Percentiles rank a stretch among this genome's conserved stretches.
Conservation (phyloP, 2,113 vertebrate species). For the Oryzias celebensis region DNA sequence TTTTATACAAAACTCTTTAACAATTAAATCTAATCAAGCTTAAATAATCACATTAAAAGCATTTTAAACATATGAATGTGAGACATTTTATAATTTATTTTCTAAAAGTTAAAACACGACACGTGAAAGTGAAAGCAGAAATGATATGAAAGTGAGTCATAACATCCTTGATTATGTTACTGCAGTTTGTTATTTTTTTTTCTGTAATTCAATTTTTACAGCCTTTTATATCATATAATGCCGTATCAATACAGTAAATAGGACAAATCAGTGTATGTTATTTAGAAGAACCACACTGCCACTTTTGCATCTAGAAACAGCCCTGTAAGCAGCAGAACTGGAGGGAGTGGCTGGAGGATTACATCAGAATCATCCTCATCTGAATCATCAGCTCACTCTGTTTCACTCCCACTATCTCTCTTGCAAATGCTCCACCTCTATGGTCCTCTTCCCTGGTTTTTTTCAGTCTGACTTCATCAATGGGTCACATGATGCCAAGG, state of each 20-base stretch:
- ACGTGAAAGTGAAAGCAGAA: background rate
- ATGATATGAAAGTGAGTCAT: background rate
- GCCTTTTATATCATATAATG: too few species aligned
- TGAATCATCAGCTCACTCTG: conserved; percentile 59
- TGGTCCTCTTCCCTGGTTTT: conserved; percentile 5
- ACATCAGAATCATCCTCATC: conserved; percentile 59
- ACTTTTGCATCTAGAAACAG: conserved; percentile 20
- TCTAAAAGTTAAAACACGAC: conserved; percentile 5
- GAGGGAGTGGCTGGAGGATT: conserved; percentile 46
- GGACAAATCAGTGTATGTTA: background rate
- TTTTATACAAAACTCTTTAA: too few species aligned
- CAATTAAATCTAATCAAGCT: too few species aligned
- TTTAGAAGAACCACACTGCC: background rate
- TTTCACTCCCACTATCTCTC: background rate
- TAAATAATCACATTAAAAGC: too few species aligned
- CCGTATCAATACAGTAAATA: too few species aligned
- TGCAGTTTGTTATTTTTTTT: too few species aligned
- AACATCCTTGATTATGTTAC: background rate
- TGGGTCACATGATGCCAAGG: conserved; percentile 50
- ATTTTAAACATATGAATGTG: too few species aligned
- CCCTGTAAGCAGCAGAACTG: conserved; percentile 2
- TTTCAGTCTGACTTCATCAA: conserved; percentile 30
- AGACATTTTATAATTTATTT: background rate
- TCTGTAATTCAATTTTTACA: too few species aligned
- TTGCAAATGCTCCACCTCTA: background rate